These are phyloP conservation scores for Micropoecilia bifurca DNA, from an alignment of 2,797 vertebrate genomes.

Conservation along the genomic window DNA sequence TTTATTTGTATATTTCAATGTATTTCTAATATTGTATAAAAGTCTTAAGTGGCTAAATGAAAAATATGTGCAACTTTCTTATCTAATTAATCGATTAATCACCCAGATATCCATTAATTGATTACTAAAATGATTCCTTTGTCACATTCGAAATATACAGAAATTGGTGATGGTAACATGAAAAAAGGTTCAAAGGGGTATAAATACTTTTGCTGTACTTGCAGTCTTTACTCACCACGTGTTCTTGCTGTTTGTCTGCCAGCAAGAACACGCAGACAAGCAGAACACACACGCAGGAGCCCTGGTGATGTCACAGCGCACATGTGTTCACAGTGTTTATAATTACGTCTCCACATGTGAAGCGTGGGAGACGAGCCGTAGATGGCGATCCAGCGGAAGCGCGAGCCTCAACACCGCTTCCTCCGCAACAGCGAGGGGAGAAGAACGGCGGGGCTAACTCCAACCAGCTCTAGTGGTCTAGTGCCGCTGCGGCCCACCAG, in stretches of 20 bases:
- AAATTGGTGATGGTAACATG: background rate
- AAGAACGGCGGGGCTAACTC: constrained; percentile 48
- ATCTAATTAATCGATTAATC: no score
- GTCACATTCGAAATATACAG: background rate
- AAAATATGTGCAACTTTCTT: no score
- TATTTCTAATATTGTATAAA: no score
- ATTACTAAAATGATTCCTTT: no score
- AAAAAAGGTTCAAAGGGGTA: background rate
- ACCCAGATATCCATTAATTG: no score
- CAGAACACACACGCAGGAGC: constrained; percentile 62
- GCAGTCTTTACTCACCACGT: no score
- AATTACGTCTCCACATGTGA: constrained; percentile 64
- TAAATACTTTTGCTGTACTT: background rate
- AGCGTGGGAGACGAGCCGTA: constrained; percentile 58
- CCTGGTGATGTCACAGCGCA: constrained; percentile 65
- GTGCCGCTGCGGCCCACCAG: constrained; percentile 57
- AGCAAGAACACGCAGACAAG: constrained; percentile 41
- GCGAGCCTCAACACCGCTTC: constrained; percentile 46
- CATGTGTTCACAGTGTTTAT: constrained; percentile 71
- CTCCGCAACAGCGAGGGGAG: constrained; percentile 23
- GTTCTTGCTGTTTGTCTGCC: background rate
- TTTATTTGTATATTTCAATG: no score
- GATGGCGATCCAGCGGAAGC: constrained; percentile 60
- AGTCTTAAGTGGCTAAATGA: no score
- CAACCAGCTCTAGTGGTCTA: constrained; percentile 67